A percentile compares a stretch with the other conserved stretches of the same genome.
phyloP scores from a whole-genome alignment of 2,888 invertebrate genomes.

The Ephialtes manifestator region DNA sequence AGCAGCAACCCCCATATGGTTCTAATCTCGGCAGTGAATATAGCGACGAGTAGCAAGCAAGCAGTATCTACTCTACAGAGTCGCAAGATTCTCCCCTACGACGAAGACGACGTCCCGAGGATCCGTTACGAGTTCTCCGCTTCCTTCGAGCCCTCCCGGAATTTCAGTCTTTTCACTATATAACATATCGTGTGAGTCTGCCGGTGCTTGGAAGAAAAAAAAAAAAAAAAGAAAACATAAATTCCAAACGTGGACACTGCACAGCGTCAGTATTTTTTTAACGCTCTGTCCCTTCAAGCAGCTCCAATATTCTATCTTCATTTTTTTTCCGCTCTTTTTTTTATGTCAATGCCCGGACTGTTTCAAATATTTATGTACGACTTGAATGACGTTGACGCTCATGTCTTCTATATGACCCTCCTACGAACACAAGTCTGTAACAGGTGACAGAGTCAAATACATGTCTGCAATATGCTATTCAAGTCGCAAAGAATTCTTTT shows the following conservation, averaged over 20 bases:
- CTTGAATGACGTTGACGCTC: conserved; percentile 35
- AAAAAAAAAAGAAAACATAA: conserved; percentile 38
- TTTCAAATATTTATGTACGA: conserved; percentile 60
- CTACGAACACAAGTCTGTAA: background rate
- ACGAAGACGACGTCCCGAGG: conserved; percentile 49
- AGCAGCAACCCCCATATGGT: conserved; percentile 69
- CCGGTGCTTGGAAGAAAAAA: conserved; percentile 31
- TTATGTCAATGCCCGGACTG: conserved; percentile 11
- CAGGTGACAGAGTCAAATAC: conserved; percentile 22
- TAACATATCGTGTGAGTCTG: conserved; percentile 23
- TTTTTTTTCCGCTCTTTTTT: conserved; percentile 9
- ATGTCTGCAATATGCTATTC: background rate
- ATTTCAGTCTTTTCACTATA: conserved; percentile 50
- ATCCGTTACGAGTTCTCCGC: conserved; percentile 50
- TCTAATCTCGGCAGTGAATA: conserved; percentile 63
- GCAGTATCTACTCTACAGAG: background rate
- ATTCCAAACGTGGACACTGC: conserved; percentile 52
- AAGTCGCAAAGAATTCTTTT: background rate
- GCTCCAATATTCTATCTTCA: background rate
- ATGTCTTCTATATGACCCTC: background rate
- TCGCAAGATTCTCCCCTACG: conserved; percentile 56
- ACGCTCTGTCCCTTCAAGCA: conserved; percentile 23
- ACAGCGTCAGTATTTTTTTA: conserved; percentile 36
- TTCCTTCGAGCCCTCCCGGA: conserved; percentile 40
- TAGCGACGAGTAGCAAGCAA: conserved; percentile 15